Evolutionary conservation across 2,888 invertebrate species (phyloP), one percentile per base, ranked within the genome.

Genomic region (Latrodectus hesperus): DNA sequence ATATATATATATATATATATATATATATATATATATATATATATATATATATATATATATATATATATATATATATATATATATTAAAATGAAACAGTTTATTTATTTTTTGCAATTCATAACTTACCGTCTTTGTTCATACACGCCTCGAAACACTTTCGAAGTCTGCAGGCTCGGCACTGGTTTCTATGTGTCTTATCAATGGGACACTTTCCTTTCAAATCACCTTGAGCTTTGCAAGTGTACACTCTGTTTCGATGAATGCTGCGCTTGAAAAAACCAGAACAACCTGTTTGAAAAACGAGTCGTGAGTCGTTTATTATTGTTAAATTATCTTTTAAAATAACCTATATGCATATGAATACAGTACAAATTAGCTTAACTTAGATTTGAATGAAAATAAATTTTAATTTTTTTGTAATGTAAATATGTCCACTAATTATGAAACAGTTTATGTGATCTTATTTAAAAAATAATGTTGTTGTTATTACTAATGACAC

Each of bases 81-180:
- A 38, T 3, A 38, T 4, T 38, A 38, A 38, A 38, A 6, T 38
- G 1, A 38, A 22, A 22, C 22, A 22, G 22, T 22, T 22, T 55
- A 14, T 55, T 55, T 55, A 14, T 55, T 60, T 60, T 60, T 60
- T 38, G 14, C n/a, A 60, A 6, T 60, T 60, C n/a, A 60, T 60
- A 9, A 91, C 96, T 96, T 93, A 99, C 98, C 98, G 93, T 99
- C 98, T 94, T 97, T 98, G 93, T 99, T 98, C 98, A 99, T 99
- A 91, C 97, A 96, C 81, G 97, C 97, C 92, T 97, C 96, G 92
- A 98, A 98, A 93, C 98, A 99, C 93, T 98, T 98, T 91, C 96
- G 95, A 89, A 99, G 95, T 85, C 98, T 94, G 93, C 98, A 99
- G 90, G 98, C 98, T 89, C 99, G 94, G 93, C 98, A 99, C 93